Evolutionary conservation across 2,888 invertebrate species (phyloP), one percentile per base, ranked within the genome.

Genomic region (Athetis lepigone): DNA sequence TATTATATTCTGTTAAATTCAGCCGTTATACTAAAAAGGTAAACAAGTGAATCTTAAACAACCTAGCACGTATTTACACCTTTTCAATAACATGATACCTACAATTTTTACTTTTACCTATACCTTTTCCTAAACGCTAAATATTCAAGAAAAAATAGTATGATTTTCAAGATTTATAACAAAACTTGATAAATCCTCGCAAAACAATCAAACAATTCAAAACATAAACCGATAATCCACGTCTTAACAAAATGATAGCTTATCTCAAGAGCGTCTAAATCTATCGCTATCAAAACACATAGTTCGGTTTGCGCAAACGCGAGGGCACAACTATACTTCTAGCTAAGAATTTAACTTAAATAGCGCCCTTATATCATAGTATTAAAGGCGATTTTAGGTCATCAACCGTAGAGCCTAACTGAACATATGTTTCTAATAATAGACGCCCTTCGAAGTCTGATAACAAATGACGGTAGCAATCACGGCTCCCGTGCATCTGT

Each of bases 211-310:
- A 46, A 29, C 29, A 27, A 64, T 27, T 65, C 19, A 39, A 52
- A 64, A 43, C 8, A 42, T 52, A 57, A 54, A 29, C 40, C 25
- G 47, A 50, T 50, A 72, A 71, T 70, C 57, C 47, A 46, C 6
- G 50, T 59, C 54, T 67, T 42, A 52, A 47, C 49, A 55, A 50
- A 55, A 51, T 36, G 54, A 59, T 70, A 59, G 4, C 55, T 42
- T 67, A 70, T 73, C 70, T 73, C 16, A 21, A 72, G 57, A 52
- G 18, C 13, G 29, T 5, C 57, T 72, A 27, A 43, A 19, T 72
- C 56, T 47, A 19, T 39, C 50, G 18, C 39, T 72, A 72, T 58
- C 73, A 21, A n/a, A 50, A 45, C 33, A 66, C 11, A 49, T 51
- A 23, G 23, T 43, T 36, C 25, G 9, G 21, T 40, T 18, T 63